Evolutionary conservation across 2,113 vertebrate species (phyloP), one percentile per base, ranked within the genome.

Genomic region (Phalacrocorax pelagicus): DNA sequence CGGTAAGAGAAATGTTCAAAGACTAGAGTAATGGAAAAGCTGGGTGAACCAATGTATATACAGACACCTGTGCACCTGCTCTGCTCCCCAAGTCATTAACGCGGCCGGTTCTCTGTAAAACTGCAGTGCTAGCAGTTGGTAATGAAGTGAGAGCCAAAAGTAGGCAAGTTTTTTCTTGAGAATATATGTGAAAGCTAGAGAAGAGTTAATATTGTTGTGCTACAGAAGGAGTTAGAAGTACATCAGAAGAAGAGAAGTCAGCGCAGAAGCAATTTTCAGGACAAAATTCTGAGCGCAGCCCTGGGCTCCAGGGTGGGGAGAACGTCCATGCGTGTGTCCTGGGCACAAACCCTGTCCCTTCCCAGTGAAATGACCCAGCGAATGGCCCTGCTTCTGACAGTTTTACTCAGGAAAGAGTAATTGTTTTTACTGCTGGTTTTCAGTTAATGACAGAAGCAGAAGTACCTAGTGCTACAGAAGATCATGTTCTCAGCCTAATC

Each of bases 361-460:
- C 55, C 59, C 55, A 18, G 55, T 1, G 71, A 44, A 20, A 38
- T 16, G n/a, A 9, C 26, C 29, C 67, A 9, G 6, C 36, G 57
- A 30, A 47, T 30, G 27, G 84, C n/a, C 47, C 70, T 26, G n/a
- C 55, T 66, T 30, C 54, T 71, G 92, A 24, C 11, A 6, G 8
- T 20, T 61, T 22, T 42, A 26, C 47, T 38, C 38, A 5, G 55
- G 32, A 36, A 18, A 67, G 38, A 36, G 15, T 15, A 40, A 57
- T 16, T 88, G 47, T 12, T 73, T 90, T 52, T 77, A 73, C 81
- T 86, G 51, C 78, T 82, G 74, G 2, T 54, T 73, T 42, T 72
- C 81, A 66, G 84, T 65, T 96, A 92, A 87, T 82, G 89, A 85
- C 81, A 91, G 83, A 81, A 90, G 63, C 85, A 96, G 58, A 85